Evolutionary conservation across 2,888 invertebrate species (phyloP), one percentile per base, ranked within the genome.

Genomic region (Cerceris ruficornis): DNA sequence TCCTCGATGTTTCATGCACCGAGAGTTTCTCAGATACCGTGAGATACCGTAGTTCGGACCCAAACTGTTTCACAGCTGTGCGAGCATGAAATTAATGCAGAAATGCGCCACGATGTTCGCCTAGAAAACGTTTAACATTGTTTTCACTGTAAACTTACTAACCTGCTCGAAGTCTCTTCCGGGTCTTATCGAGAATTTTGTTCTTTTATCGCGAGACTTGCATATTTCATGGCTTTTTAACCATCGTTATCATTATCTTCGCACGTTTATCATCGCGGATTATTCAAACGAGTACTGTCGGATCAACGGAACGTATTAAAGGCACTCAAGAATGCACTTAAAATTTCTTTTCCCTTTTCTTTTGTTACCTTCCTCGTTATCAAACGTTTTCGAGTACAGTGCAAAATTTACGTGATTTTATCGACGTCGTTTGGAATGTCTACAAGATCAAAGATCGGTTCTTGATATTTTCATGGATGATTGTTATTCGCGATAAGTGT

Each of bases 81-180:
- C 76, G 66, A 86, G 86, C 85, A 69, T 86, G 86, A 86, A 86
- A 86, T 86, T 86, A 86, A 86, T 86, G 75, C 86, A 73, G 76
- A 74, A 73, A 73, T 58, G 59, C 15, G 67, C 43, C 28, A 17
- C 28, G 39, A 66, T 54, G 71, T 69, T 67, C 57, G 50, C 46
- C 43, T 60, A 57, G 54, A 69, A 39, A 65, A 60, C 55, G 64
- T 75, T 69, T 17, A 50, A 55, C 28, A 14, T 8, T 13, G 50
- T 46, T 42, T 62, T 15, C n/a, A 59, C 64, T 70, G 50, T 39
- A 17, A 62, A 28, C 28, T 28, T 28, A 28, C 28, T 4, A 4
- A 28, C 28, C 4, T 28, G 28, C 4, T 28, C 28, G 4, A 28
- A 28, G 28, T 28, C 28, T 28, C 28, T 28, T 15, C n/a, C 54